Conservation (phyloP, 2,113 vertebrate genomes). For the Leucopsar rothschildi region DNA sequence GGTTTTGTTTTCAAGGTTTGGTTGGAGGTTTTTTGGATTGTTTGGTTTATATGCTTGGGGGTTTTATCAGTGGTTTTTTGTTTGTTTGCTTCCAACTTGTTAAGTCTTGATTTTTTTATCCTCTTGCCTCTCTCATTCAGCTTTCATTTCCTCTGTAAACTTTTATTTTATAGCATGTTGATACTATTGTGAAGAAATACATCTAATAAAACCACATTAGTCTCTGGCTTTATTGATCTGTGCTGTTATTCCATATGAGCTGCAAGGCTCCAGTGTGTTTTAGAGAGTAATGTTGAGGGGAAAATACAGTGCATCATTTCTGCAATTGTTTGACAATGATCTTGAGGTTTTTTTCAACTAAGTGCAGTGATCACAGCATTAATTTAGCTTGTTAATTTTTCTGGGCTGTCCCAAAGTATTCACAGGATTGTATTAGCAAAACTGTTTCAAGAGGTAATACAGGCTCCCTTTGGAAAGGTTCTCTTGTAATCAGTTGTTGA, state of each 20-base stretch:
- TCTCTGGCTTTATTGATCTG: background rate
- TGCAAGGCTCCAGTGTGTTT: background rate
- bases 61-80: rapidly evolving
- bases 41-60: background rate
- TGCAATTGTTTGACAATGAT: background rate
- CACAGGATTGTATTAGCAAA: background rate
- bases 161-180: background rate
- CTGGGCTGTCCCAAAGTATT: background rate
- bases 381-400: background rate
- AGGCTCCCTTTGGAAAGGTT: background rate
- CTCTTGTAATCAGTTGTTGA: background rate
- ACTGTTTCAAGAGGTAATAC: background rate
- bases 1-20: background rate
- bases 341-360: background rate
- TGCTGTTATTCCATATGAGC: background rate
- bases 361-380: background rate
- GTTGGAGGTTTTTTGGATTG: rapidly evolving
- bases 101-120: background rate
- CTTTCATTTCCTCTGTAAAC: background rate
- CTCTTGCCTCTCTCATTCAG: background rate
- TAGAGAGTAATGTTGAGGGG: background rate
- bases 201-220: background rate
- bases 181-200: background rate
- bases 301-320: background rate
- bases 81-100: background rate